Base-by-base conservation (phyloP, 1,140 invertebrate species). In the Nixonia krombeini region DNA sequence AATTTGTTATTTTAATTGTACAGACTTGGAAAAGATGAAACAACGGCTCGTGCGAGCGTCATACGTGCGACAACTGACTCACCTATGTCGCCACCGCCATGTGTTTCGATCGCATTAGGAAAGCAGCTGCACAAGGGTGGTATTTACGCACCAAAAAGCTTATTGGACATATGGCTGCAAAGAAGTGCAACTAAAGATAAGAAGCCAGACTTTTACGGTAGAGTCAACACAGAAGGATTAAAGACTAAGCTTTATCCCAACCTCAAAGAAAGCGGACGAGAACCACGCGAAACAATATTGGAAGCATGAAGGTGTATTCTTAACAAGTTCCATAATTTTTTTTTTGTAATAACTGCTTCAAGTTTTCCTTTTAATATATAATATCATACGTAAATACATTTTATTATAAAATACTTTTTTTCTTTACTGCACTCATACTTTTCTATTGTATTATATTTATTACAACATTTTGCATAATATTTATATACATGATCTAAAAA, bases 21-120 rank as follows among this genome's bases (percentile, higher is more conserved):
- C 12, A 64, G 61, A 40, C 37, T 68, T 21, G 58, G 56, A 9
- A 86, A 85, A 45, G 83, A 85, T 23, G 85, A 85, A n/a, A 76
- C 79, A 29, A 85, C 85, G 44, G 74, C 88, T 73, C 82, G 91
- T 31, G 90, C 88, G 0, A 90, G 87, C 33, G 91, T 93, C 0
- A 93, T 94, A 45, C 84, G 91, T 41, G 91, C 92, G 0, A 92
- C 91, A 0, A 92, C 93, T 0, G 93, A 95, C 75, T 93, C 93
- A 0, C 93, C 93, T 0, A 90, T 94, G 82, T 93, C 91, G 0
- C 91, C 93, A 0, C 91, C 92, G 4, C 85, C 77, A 57, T 83
- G 76, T 70, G 85, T 70, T 73, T 78, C 77, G 76, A 79, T 53
- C 62, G 81, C 57, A 64, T 62, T 72, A 49, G 61, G 68, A 52